Conservation (phyloP, 2,888 invertebrate species). For the Drosophila helvetica region DNA sequence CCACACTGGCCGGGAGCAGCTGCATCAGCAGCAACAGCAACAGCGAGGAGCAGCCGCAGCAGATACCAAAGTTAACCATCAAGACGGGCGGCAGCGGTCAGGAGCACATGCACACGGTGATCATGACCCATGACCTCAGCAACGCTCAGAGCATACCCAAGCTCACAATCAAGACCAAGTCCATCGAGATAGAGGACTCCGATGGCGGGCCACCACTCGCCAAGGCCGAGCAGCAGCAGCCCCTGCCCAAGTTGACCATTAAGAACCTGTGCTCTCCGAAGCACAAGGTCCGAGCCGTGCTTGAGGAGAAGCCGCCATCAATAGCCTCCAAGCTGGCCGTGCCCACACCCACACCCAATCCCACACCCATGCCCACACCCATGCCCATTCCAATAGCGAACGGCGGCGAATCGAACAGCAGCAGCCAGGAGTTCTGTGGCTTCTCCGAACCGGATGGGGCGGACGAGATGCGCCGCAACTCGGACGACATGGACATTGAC, state of each 20-base stretch:
- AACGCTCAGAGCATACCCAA: conserved; percentile 83
- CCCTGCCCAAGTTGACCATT: conserved; percentile 83
- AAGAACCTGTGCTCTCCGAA: conserved; percentile 83
- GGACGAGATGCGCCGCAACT: conserved; percentile 75
- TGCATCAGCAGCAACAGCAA: conserved; percentile 63
- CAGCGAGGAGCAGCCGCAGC: conserved; percentile 57
- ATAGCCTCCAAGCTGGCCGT: conserved; percentile 50
- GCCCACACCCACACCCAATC: background rate
- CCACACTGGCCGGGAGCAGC: conserved; percentile 76
- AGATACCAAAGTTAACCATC: conserved; percentile 84
- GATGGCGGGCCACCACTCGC: conserved; percentile 63
- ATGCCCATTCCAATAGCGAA: conserved; percentile 45
- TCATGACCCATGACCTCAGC: conserved; percentile 82
- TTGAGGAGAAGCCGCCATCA: conserved; percentile 81
- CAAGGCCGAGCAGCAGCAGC: conserved; percentile 74
- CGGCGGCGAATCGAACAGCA: conserved; percentile 72
- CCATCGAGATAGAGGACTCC: conserved; percentile 77
- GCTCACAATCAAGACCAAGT: conserved; percentile 82
- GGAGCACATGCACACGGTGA: conserved; percentile 84
- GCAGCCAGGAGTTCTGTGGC: conserved; percentile 73
- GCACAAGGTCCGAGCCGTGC: conserved; percentile 84
- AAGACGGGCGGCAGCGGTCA: conserved; percentile 73
- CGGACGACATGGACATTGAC: conserved; percentile 83
- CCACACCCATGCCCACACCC: background rate
- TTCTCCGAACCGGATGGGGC: conserved; percentile 45